These are phyloP conservation scores for Agrochola macilenta DNA, from an alignment of 2,888 invertebrate genomes.

Conservation along the genomic window DNA sequence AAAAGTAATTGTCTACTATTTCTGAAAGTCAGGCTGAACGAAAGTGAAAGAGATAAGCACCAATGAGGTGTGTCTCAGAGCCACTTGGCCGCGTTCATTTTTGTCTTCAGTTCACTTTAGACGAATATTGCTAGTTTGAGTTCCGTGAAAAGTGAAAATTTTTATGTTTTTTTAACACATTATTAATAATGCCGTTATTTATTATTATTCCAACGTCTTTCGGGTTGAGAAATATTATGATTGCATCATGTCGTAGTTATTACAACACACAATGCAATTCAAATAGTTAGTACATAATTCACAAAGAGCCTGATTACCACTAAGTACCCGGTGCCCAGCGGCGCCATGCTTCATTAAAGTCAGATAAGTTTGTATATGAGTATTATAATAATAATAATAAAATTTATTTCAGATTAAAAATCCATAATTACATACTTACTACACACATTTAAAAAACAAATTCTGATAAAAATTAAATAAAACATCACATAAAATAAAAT, in stretches of 20 bases:
- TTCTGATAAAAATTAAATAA: too few relatives aligned
- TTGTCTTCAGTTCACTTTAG: background rate
- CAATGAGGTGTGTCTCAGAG: background rate
- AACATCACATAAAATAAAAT: too few relatives aligned
- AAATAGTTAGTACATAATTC: constrained; percentile 14
- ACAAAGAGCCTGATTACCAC: constrained; percentile 9
- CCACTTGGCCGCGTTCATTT: background rate
- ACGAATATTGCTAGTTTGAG: constrained; percentile 4
- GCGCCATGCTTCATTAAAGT: constrained; percentile 17
- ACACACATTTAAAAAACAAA: too few relatives aligned
- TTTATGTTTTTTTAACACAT: background rate
- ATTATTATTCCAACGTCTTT: background rate
- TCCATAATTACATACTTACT: too few relatives aligned
- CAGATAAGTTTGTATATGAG: constrained; percentile 26
- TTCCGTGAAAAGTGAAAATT: background rate
- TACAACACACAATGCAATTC: constrained; percentile 19
- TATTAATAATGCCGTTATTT: background rate
- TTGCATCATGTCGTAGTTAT: constrained; percentile 1
- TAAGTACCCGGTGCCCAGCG: background rate
- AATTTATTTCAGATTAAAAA: too few relatives aligned
- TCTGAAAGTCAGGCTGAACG: background rate
- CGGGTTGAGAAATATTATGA: background rate
- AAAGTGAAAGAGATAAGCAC: background rate
- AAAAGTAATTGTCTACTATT: background rate
- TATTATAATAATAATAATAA: too few relatives aligned